A percentile compares a stretch with the other conserved stretches of the same genome.
Conservation (phyloP, 2,888 invertebrate species). For the Eilema sororculum region DNA sequence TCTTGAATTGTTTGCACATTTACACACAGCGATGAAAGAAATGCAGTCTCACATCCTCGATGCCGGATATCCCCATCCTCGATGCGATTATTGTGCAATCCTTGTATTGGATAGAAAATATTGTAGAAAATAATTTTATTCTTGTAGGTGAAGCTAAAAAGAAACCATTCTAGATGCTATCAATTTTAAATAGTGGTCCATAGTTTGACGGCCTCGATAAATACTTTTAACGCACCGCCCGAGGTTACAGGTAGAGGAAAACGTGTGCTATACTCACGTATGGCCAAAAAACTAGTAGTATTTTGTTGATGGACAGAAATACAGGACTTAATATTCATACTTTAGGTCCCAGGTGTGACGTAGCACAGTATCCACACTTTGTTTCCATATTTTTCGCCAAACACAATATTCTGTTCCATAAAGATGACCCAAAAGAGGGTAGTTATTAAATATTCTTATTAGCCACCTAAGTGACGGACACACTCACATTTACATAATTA, state of each 20-base stretch:
- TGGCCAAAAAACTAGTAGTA: neutral
- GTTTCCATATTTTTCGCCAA: slow-evolving; percentile 4
- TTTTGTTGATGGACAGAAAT: neutral
- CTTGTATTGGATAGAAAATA: too few species aligned
- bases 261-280: neutral
- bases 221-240: too few species aligned
- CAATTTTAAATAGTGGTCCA: too few species aligned
- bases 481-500: slow-evolving; percentile 53
- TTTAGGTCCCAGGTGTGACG: neutral
- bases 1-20: neutral
- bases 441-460: slow-evolving; percentile 53
- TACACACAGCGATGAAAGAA: neutral
- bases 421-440: slow-evolving; percentile 35
- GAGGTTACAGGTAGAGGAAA: neutral
- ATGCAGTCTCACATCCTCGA: neutral
- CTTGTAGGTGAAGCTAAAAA: too few species aligned
- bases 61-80: neutral
- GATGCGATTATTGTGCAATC: neutral
- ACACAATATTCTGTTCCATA: slow-evolving; percentile 10
- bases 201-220: too few species aligned
- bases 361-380: neutral
- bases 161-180: too few species aligned
- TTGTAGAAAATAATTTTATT: too few species aligned
- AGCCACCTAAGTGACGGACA: slow-evolving; percentile 38
- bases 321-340: neutral